Base-by-base conservation (phyloP, 2,888 invertebrate genomes). In the Limnephilus marmoratus region DNA sequence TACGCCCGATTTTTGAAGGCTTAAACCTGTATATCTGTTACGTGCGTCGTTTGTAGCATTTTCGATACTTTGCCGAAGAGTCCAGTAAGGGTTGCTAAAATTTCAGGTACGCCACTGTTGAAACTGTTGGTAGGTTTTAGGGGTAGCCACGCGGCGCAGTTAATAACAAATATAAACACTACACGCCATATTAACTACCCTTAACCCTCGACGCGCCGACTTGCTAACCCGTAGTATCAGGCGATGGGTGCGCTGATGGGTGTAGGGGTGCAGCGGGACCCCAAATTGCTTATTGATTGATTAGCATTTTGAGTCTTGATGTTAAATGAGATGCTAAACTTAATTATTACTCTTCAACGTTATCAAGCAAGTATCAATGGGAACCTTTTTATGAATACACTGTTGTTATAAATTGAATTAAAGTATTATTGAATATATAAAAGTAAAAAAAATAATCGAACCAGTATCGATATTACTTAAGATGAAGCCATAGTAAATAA, bases 121-220 rank as follows among this genome's bases (percentile, higher is more conserved):
- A n/a, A 68, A 68, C 3, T 18, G 68, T 9, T n/a, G 68, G 68
- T 68, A 24, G 24, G 9, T 9, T 68, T 68, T 24, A 24, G 68
- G 83, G 83, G 37, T 18, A 12, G 83, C 68, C 83, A 83, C 83
- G 83, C n/a, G 83, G 24, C 83, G 37, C 24, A 34, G 83, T 83
- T 83, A 83, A 83, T 83, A 83, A 24, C 83, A 37, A 83, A 83
- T 83, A 83, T 37, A 83, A 83, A 83, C 83, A 83, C 83, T 34
- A 34, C 83, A 82, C 82, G 18, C 68, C 68, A 68, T 68, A 24
- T 68, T 68, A 68, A 68, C 68, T 1, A 37, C 82, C 31, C 34
- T 83, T 34, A 83, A 83, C 82, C 82, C 82, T 37, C 31, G 24
- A 18, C 82, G 82, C 31, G 82, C 31, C 31, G 37, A 24, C 37